These are phyloP conservation scores for Baronia brevicornis DNA, from an alignment of 2,888 invertebrate species.

Conservation along the genomic window DNA sequence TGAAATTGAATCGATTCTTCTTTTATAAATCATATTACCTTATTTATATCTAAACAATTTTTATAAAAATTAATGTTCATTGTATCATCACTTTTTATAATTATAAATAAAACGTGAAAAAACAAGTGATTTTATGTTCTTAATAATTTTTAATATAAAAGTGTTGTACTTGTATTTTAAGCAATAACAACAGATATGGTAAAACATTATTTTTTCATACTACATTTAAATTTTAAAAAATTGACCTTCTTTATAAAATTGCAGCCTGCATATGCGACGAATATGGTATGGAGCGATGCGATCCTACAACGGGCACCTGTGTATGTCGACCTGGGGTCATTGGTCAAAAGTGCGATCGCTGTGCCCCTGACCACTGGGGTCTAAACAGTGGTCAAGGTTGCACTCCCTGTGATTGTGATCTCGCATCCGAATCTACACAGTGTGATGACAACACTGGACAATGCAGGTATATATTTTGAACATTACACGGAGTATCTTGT, in stretches of 20 bases:
- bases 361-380: slow-evolving; percentile 89
- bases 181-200: too few species aligned
- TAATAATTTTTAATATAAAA: too few species aligned
- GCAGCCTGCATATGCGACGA: slow-evolving; percentile 90
- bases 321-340: slow-evolving; percentile 91
- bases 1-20: too few species aligned
- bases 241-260: too few species aligned
- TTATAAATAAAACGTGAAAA: background rate
- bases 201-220: too few species aligned
- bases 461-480: slow-evolving; percentile 70
- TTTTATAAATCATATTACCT: too few species aligned
- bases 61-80: background rate
- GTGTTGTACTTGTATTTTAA: too few species aligned
- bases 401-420: slow-evolving; percentile 87
- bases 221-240: too few species aligned
- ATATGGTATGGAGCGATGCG: slow-evolving; percentile 89
- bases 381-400: slow-evolving; percentile 90
- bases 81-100: slow-evolving; percentile 13
- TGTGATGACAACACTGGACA: slow-evolving; percentile 92
- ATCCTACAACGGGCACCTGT: slow-evolving; percentile 89
- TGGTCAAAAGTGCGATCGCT: slow-evolving; percentile 91
- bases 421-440: slow-evolving; percentile 87
- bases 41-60: too few species aligned
- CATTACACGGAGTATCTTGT: background rate
- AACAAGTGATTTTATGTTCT: too few species aligned